Evolutionary conservation across 2,888 invertebrate genomes (phyloP), one percentile per base, ranked within the genome.

Genomic region (Actias luna): DNA sequence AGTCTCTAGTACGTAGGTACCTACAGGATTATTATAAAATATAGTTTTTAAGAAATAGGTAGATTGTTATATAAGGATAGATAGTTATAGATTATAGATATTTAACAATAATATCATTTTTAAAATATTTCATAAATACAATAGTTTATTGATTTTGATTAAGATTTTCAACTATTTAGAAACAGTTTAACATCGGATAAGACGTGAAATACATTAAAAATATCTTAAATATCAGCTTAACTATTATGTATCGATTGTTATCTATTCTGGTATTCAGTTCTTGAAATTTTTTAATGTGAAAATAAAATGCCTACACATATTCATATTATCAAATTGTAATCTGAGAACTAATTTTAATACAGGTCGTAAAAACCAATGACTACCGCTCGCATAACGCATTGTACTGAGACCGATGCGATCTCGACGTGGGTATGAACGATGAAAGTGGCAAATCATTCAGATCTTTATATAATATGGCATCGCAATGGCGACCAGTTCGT

Each of bases 371-470:
- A 55, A 55, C 55, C 55, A 29, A 55, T 55, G 39, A 39, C 42
- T 29, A 59, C 36, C 59, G 36, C n/a, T 59, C 18, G 25, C 55
- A 29, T 27, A 29, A 29, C 42, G 36, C 55, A 55, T 55, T 55
- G 55, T 55, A 55, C 29, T 55, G 10, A 29, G 16, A n/a, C 55
- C 29, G 55, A 55, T 55, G 55, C 2, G 29, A 55, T 55, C 29
- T 55, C 29, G 55, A 55, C 55, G 55, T 55, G 52, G 52, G 52
- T 27, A 52, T 52, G 27, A 27, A 27, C 52, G 52, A 52, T 27
- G 46, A 65, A 67, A 63, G 66, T 68, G 67, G 62, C 66, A 66
- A 68, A 69, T 71, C 67, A 67, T 67, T 67, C 70, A 70, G 72
- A 70, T 66, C 65, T 55, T n/a, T 29, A n/a, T n/a, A n/a, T n/a